Evolutionary conservation across 1,140 invertebrate species (phyloP), one percentile per base, ranked within the genome.

Genomic region (Halyomorpha halys): DNA sequence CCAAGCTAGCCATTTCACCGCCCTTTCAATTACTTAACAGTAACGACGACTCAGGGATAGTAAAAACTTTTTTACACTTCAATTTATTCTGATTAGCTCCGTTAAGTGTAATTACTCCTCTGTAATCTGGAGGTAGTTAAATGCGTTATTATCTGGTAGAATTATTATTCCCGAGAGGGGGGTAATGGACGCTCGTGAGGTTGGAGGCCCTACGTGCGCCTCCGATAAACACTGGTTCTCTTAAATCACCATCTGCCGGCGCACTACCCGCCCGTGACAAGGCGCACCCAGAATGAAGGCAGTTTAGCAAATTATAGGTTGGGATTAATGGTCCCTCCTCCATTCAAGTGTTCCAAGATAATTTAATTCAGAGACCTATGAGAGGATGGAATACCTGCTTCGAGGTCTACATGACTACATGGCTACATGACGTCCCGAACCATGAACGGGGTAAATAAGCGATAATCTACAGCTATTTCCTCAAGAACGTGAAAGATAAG

Each of bases 1-100:
- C 6, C 34, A 39, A 39, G 6, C 34, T 39, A 39, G 34, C 34
- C 34, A 39, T 39, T 39, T 39, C 34, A 39, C 34, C 34, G 11
- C 34, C 34, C 34, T 39, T 39, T 39, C 34, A 39, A 39, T 39
- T 39, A 39, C 34, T 39, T 39, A 39, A 39, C 34, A 11, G 34
- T 39, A 39, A 39, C 34, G 13, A 39, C 34, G 34, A 39, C 34
- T 39, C 34, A 9, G 13, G 13, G 34, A 39, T 39, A 39, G 34
- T 39, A 39, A 39, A 39, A 39, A 39, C 34, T 39, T 39, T 39
- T 39, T 39, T 39, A 39, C 34, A 39, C 34, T 49, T 49, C 47
- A 49, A 49, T 49, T 49, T 49, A 49, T 49, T 49, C 47, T 49
- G 47, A 49, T 49, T 49, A 49, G n/a, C 47, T 49, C 47, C 47